A percentile compares a stretch with the other conserved stretches of the same genome.
phyloP scores from a whole-genome alignment of 2,888 invertebrate species.

The Hydroisotoma schaefferi region DNA sequence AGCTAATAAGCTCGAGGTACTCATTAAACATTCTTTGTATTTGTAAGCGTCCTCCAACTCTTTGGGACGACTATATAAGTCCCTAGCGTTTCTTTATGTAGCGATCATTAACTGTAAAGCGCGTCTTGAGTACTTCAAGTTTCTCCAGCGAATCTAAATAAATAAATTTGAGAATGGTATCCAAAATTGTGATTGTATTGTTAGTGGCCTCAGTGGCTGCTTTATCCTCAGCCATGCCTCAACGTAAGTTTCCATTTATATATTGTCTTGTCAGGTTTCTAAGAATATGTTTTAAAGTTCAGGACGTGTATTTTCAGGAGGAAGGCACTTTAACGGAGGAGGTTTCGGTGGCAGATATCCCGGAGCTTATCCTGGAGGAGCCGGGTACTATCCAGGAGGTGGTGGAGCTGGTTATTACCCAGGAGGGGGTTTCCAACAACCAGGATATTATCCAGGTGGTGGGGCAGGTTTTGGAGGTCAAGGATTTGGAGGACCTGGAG shows the following conservation, averaged over 20 bases:
- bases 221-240: conserved; percentile 23
- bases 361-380: conserved; percentile 1
- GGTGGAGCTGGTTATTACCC: conserved; percentile 19
- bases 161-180: not conserved
- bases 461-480: conserved; percentile 16
- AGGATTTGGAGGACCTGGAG: conserved; percentile 12
- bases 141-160: too few species aligned
- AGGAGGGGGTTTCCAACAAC: conserved; percentile 24
- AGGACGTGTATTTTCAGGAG: conserved; percentile 2
- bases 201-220: conserved; percentile 20
- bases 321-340: conserved; percentile 20
- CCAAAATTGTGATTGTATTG: conserved; percentile 9
- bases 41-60: not conserved
- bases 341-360: conserved; percentile 24
- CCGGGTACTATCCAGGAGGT: conserved; percentile 13
- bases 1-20: conserved; percentile 4
- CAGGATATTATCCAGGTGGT: conserved; percentile 14
- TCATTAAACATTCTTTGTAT: conserved; percentile 2
- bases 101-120: not conserved
- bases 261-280: not conserved
- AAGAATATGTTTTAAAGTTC: not conserved
- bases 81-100: not conserved
- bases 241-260: conserved; percentile 1
- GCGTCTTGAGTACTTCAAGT: not conserved
- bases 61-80: not conserved